Conservation (phyloP, 1,140 invertebrate species). For the Steinernema khuongi region DNA sequence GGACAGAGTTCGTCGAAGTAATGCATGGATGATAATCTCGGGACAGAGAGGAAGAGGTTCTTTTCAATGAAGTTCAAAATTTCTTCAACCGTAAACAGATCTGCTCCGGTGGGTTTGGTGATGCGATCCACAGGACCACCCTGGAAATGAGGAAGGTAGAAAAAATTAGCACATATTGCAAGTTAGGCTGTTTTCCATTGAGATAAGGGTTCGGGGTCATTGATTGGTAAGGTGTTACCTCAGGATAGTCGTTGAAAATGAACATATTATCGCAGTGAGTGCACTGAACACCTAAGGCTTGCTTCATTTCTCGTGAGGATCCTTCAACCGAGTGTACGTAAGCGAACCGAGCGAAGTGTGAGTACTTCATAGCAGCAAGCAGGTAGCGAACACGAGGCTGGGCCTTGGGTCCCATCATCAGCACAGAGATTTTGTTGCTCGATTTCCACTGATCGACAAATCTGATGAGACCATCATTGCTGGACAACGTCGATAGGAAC, state of each 20-base stretch:
- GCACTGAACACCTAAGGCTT: slow-evolving; percentile 45
- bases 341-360: slow-evolving; percentile 51
- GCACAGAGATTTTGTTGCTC: slow-evolving; percentile 50
- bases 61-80: slow-evolving; percentile 39
- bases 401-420: slow-evolving; percentile 43
- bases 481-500: slow-evolving; percentile 38
- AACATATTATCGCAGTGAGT: slow-evolving; percentile 48
- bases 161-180: neutral
- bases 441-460: slow-evolving; percentile 50
- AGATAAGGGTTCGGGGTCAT: too few species aligned
- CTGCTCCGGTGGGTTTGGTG: slow-evolving; percentile 25
- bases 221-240: slow-evolving; percentile 30
- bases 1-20: slow-evolving; percentile 51
- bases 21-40: slow-evolving; percentile 45
- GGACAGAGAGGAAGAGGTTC: slow-evolving; percentile 44
- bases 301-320: slow-evolving; percentile 35
- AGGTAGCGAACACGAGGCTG: slow-evolving; percentile 50
- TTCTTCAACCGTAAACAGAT: slow-evolving; percentile 39
- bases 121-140: slow-evolving; percentile 34
- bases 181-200: neutral
- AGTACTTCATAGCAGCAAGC: slow-evolving; percentile 49
- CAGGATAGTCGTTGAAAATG: slow-evolving; percentile 52
- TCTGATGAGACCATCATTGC: slow-evolving; percentile 37
- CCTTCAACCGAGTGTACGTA: slow-evolving; percentile 42
- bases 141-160: slow-evolving; percentile 22